These are phyloP conservation scores for Tolmerus cingulatus DNA, from an alignment of 2,888 invertebrate species.

Conservation along the genomic window DNA sequence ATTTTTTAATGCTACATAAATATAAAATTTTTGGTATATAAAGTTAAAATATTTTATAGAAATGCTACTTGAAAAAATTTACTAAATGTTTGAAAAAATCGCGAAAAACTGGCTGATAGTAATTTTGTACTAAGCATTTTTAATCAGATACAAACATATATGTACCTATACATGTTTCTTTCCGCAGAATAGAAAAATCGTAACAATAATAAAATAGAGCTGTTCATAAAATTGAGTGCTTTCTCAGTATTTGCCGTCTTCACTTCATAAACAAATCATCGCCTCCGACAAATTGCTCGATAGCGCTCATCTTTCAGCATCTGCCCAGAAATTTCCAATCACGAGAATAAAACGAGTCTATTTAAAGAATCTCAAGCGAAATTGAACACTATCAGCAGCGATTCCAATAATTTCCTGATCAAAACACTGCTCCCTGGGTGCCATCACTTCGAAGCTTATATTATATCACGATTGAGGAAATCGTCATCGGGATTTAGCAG, in stretches of 20 bases:
- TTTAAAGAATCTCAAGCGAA: background rate
- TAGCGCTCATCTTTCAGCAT: background rate
- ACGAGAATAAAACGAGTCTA: background rate
- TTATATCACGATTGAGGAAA: background rate
- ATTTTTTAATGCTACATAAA: too few species aligned
- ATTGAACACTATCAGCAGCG: background rate
- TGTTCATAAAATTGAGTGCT: background rate
- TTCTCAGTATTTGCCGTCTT: background rate
- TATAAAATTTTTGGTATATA: too few species aligned
- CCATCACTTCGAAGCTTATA: background rate
- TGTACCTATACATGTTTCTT: too few species aligned
- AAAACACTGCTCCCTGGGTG: background rate
- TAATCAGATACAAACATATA: too few species aligned
- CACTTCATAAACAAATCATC: background rate
- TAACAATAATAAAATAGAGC: background rate
- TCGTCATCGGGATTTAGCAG: background rate
- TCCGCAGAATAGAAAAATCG: background rate
- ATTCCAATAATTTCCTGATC: background rate
- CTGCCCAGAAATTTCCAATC: background rate
- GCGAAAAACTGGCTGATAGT: too few species aligned
- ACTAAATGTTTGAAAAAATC: too few species aligned
- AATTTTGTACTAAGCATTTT: too few species aligned
- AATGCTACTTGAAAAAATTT: too few species aligned
- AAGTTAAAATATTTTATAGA: too few species aligned
- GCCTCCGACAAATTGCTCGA: background rate